A percentile compares a stretch with the other conserved stretches of the same genome.
These are phyloP conservation scores for Pongo pygmaeus DNA, from an alignment of 2,113 vertebrate genomes.

Conservation along the genomic window DNA sequence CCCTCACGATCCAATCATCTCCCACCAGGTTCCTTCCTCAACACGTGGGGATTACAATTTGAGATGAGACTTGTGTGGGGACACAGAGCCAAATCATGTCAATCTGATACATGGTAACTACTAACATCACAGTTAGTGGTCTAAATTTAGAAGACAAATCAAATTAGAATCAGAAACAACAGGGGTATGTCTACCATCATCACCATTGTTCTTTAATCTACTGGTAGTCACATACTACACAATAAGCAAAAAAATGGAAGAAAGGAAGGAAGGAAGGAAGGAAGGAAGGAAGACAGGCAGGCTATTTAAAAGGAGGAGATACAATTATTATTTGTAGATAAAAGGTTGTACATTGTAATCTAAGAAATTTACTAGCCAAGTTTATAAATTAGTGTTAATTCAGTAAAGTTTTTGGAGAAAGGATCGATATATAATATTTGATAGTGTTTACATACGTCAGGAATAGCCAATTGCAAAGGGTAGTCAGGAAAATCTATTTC, in stretches of 20 bases:
- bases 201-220: background rate
- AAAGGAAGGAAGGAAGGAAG: background rate
- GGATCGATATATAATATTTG: background rate
- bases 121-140: background rate
- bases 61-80: too few relatives aligned
- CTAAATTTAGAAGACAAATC: background rate
- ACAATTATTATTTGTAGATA: background rate
- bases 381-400: background rate
- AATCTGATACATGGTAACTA: background rate
- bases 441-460: background rate
- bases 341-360: background rate
- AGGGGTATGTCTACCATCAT: rapidly evolving
- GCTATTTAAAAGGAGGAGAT: background rate
- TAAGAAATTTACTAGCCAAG: background rate
- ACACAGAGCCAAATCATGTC: too few relatives aligned
- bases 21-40: too few relatives aligned
- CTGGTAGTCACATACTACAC: too few relatives aligned
- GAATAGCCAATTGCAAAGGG: background rate
- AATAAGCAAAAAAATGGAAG: background rate
- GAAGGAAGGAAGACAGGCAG: background rate
- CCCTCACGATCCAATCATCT: too few relatives aligned
- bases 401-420: background rate
- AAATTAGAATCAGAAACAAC: background rate
- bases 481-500: background rate
- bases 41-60: too few relatives aligned